Base-by-base conservation (phyloP, 2,797 vertebrate genomes). In the Balearica regulorum region DNA sequence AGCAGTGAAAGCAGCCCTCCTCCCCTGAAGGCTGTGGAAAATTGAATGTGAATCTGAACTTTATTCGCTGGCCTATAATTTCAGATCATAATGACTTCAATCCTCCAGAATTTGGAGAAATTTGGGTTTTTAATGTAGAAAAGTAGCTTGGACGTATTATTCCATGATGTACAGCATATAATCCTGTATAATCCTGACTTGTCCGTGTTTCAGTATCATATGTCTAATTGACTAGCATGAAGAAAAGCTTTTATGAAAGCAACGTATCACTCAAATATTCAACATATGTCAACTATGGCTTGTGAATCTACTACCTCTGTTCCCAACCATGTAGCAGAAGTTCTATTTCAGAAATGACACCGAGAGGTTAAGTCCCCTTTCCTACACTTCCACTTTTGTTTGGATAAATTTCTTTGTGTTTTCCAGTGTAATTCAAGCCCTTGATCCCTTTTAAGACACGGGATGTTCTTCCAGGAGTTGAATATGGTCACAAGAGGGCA, bases 401-500 rank as follows among this genome's bases (percentile, higher is more conserved):
- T 33, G 37, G 11, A 61, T 49, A 41, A 26, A 28, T 60, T n/a
- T 65, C 1, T 37, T 39, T 28, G 15, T 43, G 51, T 70, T 92
- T 90, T 69, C 54, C 29, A 17, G 21, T 14, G 21, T 37, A 84
- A 57, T 55, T 87, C 48, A 73, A 70, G 16, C 5, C 26, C n/a
- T 43, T 15, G 26, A 60, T 17, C 1, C 0, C 16, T 57, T 62
- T 55, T 13, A 78, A 69, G 0, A 11, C 54, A 44, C 3, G 1
- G 13, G 13, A 65, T 9, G 13, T 54, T 71, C 83, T 70, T 48
- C 49, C 61, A 64, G 20, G 9, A 60, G 55, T 46, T 76, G 17
- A n/a, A 20, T 3, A 28, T 5, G 68, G 89, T 87, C 97, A 92
- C 94, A 87, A 96, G 97, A 96, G 96, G 96, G 97, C 96, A 96